Evolutionary conservation across 2,113 vertebrate genomes (phyloP), one percentile per base, ranked within the genome.

Genomic region (Catharus fuscescens): DNA sequence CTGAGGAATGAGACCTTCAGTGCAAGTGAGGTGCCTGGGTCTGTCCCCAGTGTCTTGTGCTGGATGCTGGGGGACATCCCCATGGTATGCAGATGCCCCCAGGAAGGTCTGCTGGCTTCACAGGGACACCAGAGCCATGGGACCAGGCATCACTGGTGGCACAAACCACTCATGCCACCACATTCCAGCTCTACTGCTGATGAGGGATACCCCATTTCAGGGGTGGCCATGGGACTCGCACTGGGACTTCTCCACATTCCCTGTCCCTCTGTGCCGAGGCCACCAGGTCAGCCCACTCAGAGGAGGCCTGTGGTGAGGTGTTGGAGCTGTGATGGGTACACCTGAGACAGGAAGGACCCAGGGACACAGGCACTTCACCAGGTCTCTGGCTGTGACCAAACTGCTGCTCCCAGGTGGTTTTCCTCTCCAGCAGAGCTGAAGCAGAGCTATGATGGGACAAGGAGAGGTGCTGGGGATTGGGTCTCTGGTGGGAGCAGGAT

Each of bases 121-220:
- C 29, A 12, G 64, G 45, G 79, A 32, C 50, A n/a, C 54, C 32
- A 4, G 57, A 45, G 40, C 34, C 40, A 0, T 6, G 29, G 48
- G 47, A 83, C 38, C 62, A 67, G 53, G 62, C 72, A 6, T 34
- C 62, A 14, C 0, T 0, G 57, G 32, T 42, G 44, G 54, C 80
- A 67, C 23, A 44, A 67, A 36, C 34, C 34, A 36, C 34, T 36
- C 0, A 0, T 9, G 9, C 17, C 52, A 29, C 12, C 2, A 0
- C 1, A 2, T 59, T 18, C 42, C 21, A 24, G 52, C 38, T 50
- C 42, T 1, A 1, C 26, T 24, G 76, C 52, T 48, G 50, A 14
- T 2, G 4, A 6, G 25, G 42, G 21, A 7, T 19, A 9, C 10
- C 13, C 14, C 3, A 0, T 60, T 60, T 56, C 65, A 52, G n/a